Conservation (phyloP, 2,797 vertebrate species). For the Petrocephalus sullivani region DNA sequence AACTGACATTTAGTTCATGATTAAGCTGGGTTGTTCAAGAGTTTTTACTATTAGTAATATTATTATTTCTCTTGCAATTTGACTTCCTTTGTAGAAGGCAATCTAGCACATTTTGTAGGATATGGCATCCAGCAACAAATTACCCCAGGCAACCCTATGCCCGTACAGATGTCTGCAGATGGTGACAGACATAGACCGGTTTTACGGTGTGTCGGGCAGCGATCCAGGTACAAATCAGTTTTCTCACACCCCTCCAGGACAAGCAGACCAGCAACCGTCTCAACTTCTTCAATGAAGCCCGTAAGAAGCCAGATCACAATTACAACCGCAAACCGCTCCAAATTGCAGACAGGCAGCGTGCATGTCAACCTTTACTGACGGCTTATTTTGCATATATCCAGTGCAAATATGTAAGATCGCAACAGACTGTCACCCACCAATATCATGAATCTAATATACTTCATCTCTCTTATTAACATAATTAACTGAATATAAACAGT, state of each 20-base stretch:
- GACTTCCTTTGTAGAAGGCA: neutral
- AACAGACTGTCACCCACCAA: neutral
- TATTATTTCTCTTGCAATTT: neutral
- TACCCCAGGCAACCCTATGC: neutral
- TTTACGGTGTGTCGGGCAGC: neutral
- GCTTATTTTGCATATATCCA: neutral
- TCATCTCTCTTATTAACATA: neutral
- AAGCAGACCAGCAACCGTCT: neutral
- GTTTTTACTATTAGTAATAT: neutral
- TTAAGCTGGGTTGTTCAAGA: neutral
- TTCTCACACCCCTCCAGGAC: neutral
- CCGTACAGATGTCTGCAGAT: neutral
- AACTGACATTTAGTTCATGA: neutral
- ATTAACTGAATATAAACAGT: neutral
- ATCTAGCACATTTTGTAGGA: neutral
- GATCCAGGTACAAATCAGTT: conserved; percentile 20
- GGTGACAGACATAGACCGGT: neutral
- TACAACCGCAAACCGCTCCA: neutral
- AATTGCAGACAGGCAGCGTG: neutral
- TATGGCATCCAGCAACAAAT: neutral
- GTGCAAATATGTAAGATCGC: neutral
- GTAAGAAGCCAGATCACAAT: neutral
- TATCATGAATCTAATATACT: neutral
- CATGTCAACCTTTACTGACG: neutral
- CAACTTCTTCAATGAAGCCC: neutral